A percentile compares a stretch with the other conserved stretches of the same genome.
Evolutionary conservation across 1,140 invertebrate genomes (phyloP).

Genomic region (Aporrectodea caliginosa): DNA sequence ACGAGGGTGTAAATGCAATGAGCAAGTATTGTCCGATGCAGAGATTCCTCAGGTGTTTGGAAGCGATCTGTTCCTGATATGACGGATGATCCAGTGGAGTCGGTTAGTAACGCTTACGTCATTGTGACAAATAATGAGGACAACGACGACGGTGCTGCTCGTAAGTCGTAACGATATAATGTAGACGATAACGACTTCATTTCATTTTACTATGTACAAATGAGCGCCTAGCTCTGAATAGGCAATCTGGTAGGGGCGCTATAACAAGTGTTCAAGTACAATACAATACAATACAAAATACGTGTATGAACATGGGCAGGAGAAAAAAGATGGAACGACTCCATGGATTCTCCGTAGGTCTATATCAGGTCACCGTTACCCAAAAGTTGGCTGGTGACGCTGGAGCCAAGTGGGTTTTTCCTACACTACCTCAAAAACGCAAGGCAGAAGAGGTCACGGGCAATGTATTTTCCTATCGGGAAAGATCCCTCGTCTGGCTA

Average conservation of each 20-base stretch:
- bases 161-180: no score
- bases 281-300: no score
- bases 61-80: constrained; percentile 32
- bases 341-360: constrained; percentile 41
- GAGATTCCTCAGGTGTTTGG: constrained; percentile 7
- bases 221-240: no score
- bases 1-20: constrained; percentile 7
- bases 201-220: no score
- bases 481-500: constrained; percentile 40
- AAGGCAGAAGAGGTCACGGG: constrained; percentile 43
- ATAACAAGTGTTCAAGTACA: no score
- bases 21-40: not conserved
- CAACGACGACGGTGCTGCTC: no score
- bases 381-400: constrained; percentile 26
- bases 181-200: no score
- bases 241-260: no score
- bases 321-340: constrained; percentile 39
- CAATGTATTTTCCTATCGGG: constrained; percentile 40
- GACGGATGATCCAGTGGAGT: constrained; percentile 42
- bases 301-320: constrained; percentile 47
- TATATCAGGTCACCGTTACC: constrained; percentile 38
- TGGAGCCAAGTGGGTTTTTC: constrained; percentile 38
- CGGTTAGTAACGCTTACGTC: constrained; percentile 41
- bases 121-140: constrained; percentile 47
- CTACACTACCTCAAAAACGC: constrained; percentile 44